Conservation (phyloP, 2,888 invertebrate genomes). For the Drosophila aldrichi region DNA sequence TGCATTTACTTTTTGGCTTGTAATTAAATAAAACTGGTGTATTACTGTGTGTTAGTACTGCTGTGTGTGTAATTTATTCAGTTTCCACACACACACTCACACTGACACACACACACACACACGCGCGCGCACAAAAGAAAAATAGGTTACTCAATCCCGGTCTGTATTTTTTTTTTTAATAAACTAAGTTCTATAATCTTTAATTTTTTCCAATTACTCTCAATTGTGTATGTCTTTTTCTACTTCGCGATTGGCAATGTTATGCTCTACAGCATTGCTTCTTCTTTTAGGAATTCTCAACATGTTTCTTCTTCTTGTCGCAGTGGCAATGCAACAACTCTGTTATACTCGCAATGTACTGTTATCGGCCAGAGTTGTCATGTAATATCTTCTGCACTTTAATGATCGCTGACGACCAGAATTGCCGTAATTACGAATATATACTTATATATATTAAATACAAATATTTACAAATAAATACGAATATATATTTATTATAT, state of each 20-base stretch:
- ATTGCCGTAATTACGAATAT: background rate
- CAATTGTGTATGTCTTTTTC: constrained; percentile 59
- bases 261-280: constrained; percentile 39
- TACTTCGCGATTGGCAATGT: constrained; percentile 66
- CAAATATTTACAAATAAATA: no score
- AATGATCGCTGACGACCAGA: background rate
- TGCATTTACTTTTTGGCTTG: constrained; percentile 47
- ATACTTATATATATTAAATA: no score
- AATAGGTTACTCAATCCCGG: constrained; percentile 40
- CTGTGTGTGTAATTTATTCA: constrained; percentile 50
- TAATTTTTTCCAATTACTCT: constrained; percentile 44
- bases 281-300: constrained; percentile 43
- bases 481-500: no score
- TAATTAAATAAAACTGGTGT: constrained; percentile 68
- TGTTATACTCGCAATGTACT: constrained; percentile 36
- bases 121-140: constrained; percentile 25
- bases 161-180: constrained; percentile 14
- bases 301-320: constrained; percentile 25
- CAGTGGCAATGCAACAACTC: constrained; percentile 15
- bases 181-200: constrained; percentile 27
- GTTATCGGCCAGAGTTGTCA: constrained; percentile 10
- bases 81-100: constrained; percentile 59
- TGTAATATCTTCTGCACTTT: no score
- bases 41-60: constrained; percentile 54
- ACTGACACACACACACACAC: constrained; percentile 46